phyloP scores from a whole-genome alignment of 2,888 invertebrate species.

The Dasypolia templi region DNA sequence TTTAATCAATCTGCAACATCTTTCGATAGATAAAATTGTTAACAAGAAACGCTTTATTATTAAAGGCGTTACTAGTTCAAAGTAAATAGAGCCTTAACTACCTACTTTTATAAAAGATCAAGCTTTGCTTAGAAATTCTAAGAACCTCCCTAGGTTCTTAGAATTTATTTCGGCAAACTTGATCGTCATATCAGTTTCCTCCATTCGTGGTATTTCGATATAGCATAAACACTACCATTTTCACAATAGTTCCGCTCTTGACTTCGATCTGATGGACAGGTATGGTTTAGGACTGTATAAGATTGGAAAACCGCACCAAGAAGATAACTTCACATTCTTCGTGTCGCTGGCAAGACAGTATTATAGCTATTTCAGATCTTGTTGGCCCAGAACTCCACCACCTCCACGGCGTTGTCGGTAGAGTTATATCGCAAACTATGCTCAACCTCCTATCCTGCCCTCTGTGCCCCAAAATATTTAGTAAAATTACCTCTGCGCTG shows the following conservation, averaged over 20 bases:
- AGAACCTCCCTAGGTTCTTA: too few species aligned
- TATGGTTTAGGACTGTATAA: background rate
- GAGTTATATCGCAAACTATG: too few species aligned
- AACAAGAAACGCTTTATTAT: conserved; percentile 5
- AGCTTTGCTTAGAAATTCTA: background rate
- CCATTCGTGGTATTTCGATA: conserved; percentile 7
- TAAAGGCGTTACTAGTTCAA: background rate
- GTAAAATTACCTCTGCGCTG: too few species aligned
- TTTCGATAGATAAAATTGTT: conserved; percentile 8
- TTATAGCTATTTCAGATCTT: too few species aligned
- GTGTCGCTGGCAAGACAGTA: too few species aligned
- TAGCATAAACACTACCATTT: background rate
- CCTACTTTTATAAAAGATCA: background rate
- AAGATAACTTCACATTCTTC: background rate
- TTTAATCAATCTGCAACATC: conserved; percentile 15
- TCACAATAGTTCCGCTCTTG: background rate
- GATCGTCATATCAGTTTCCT: background rate
- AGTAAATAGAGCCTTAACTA: conserved; percentile 17
- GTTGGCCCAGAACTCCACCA: too few species aligned
- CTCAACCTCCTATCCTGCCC: too few species aligned
- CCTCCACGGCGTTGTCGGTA: too few species aligned
- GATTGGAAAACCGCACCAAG: background rate
- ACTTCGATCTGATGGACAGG: background rate
- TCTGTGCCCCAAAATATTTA: too few species aligned
- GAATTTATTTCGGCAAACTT: too few species aligned